Evolutionary conservation across 2,888 invertebrate species (phyloP).

Genomic region (Sinotaia quadrata): DNA sequence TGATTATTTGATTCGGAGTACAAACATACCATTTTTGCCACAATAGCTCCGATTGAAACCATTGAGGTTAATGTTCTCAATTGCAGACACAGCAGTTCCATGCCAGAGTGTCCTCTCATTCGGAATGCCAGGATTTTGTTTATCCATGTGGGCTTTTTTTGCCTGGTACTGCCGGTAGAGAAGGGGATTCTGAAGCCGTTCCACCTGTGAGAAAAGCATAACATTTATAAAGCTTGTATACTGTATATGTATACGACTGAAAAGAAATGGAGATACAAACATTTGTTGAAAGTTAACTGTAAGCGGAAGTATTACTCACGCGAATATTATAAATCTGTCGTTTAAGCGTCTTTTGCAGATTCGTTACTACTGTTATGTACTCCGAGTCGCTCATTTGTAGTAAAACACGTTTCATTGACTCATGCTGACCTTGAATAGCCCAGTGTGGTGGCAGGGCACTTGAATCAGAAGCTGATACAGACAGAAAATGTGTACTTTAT

Average conservation of each 20-base stretch:
- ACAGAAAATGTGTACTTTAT: too few species aligned
- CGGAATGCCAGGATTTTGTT: slow-evolving; percentile 33
- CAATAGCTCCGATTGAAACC: slow-evolving; percentile 63
- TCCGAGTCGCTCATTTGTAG: not conserved
- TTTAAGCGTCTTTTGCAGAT: not conserved
- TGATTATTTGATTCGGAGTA: too few species aligned
- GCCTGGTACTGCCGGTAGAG: slow-evolving; percentile 54
- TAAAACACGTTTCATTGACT: not conserved
- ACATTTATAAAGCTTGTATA: not conserved
- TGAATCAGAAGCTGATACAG: not conserved
- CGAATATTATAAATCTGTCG: too few species aligned
- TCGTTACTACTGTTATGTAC: slow-evolving; percentile 12
- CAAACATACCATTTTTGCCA: slow-evolving; percentile 55
- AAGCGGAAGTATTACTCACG: too few species aligned
- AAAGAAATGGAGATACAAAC: too few species aligned
- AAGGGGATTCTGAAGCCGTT: slow-evolving; percentile 55
- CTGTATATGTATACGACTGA: not conserved
- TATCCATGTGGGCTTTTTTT: slow-evolving; percentile 48
- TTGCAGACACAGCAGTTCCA: slow-evolving; percentile 45
- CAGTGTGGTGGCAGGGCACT: not conserved
- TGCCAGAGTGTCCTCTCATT: slow-evolving; percentile 56
- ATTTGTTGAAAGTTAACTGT: too few species aligned
- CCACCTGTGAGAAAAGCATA: slow-evolving; percentile 48
- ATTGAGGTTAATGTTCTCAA: slow-evolving; percentile 52
- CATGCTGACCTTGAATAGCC: not conserved